These are phyloP conservation scores for Saguinus imperator DNA, from an alignment of 2,113 vertebrate species.

Conservation along the genomic window DNA sequence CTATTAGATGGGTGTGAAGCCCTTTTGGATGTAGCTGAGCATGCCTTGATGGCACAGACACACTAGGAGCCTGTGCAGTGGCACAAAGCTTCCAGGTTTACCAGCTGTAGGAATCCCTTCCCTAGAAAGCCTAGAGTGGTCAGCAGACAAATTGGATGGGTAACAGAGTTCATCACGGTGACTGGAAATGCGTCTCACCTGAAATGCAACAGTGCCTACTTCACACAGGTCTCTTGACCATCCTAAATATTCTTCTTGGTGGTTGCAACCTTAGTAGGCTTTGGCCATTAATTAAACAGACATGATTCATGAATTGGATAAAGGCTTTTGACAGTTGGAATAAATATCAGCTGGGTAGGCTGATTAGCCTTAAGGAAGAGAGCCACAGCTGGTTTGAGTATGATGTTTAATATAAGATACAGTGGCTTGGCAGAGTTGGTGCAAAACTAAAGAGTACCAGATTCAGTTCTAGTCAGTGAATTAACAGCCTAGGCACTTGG, in stretches of 20 bases:
- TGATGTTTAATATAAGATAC: constrained; percentile 62
- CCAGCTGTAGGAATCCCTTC: neutral
- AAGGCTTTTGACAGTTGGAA: constrained; percentile 32
- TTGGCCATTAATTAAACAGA: neutral
- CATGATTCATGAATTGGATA: neutral
- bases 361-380: constrained; percentile 31
- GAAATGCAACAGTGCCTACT: neutral
- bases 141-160: neutral
- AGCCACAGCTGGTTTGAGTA: constrained; percentile 5
- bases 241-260: neutral
- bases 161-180: neutral
- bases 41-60: neutral
- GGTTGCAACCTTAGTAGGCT: neutral
- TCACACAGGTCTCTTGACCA: neutral
- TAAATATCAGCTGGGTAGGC: neutral
- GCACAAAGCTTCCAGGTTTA: neutral
- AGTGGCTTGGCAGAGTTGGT: constrained; percentile 36
- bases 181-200: neutral
- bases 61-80: neutral
- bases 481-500: constrained; percentile 51
- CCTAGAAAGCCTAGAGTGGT: neutral
- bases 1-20: neutral
- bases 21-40: neutral
- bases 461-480: neutral
- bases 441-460: constrained; percentile 16